Conservation (phyloP, 1,140 invertebrate genomes). For the Megalonaias nervosa region DNA sequence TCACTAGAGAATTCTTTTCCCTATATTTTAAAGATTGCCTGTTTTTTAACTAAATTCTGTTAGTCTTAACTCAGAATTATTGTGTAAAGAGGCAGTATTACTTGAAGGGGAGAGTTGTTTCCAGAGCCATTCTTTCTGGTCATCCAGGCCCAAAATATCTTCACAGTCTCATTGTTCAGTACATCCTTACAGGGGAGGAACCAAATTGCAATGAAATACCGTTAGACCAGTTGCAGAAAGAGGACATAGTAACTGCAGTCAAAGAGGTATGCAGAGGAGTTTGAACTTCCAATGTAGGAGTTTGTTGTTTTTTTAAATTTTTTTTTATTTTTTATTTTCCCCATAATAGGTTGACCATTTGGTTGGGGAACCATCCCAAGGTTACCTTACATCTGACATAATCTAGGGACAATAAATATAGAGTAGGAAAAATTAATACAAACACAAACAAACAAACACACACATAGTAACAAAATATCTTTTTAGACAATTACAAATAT, state of each 20-base stretch:
- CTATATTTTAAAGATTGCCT: slow-evolving; percentile 15
- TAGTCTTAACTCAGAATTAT: slow-evolving; percentile 6
- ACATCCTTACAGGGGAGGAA: neutral
- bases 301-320: too few species aligned
- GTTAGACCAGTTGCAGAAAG: neutral
- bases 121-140: slow-evolving; percentile 6
- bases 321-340: too few species aligned
- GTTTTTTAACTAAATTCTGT: slow-evolving; percentile 9
- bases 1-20: slow-evolving; percentile 21
- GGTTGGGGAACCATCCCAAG: too few species aligned
- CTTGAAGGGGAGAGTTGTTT: slow-evolving; percentile 3
- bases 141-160: slow-evolving; percentile 17
- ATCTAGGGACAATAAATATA: too few species aligned
- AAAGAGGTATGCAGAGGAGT: slow-evolving; percentile 1
- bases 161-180: neutral
- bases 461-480: too few species aligned
- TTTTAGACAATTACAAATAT: too few species aligned
- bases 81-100: slow-evolving; percentile 11
- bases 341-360: too few species aligned
- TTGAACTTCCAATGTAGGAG: too few species aligned
- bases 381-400: too few species aligned
- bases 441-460: too few species aligned
- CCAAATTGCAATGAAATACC: neutral
- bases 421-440: too few species aligned
- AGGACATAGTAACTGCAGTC: slow-evolving; percentile 3